A percentile compares a stretch with the other conserved stretches of the same genome.
These are phyloP conservation scores for Pammene aurita DNA, from an alignment of 2,888 invertebrate species.

Conservation along the genomic window DNA sequence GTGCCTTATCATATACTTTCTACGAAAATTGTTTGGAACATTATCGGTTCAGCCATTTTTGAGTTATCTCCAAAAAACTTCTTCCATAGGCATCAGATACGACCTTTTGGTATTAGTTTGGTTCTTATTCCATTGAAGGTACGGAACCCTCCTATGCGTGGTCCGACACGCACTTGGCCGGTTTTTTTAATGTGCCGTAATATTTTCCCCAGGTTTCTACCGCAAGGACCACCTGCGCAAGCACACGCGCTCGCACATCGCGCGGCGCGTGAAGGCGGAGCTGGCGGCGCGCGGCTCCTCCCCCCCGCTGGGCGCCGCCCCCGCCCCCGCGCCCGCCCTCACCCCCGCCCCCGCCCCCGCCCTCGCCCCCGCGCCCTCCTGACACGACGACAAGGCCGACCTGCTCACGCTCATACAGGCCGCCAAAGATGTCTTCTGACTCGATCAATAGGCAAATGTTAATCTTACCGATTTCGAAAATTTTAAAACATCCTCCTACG, in stretches of 20 bases:
- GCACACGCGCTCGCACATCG: slow-evolving; percentile 93
- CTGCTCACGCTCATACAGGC: slow-evolving; percentile 72
- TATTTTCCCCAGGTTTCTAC: slow-evolving; percentile 92
- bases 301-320: slow-evolving; percentile 58
- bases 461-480: too few relatives aligned
- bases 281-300: slow-evolving; percentile 86
- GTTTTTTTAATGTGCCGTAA: too few relatives aligned
- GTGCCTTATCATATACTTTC: too few relatives aligned
- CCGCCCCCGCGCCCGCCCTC: slow-evolving; percentile 72
- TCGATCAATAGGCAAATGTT: neutral
- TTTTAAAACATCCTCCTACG: too few relatives aligned
- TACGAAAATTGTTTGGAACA: too few relatives aligned
- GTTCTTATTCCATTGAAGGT: too few relatives aligned
- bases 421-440: slow-evolving; percentile 64
- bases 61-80: too few relatives aligned
- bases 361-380: slow-evolving; percentile 69
- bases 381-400: slow-evolving; percentile 74
- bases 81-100: too few relatives aligned
- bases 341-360: slow-evolving; percentile 52
- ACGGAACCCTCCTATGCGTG: too few relatives aligned
- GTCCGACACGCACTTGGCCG: too few relatives aligned
- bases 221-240: slow-evolving; percentile 94
- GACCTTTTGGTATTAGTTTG: too few relatives aligned
- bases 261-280: slow-evolving; percentile 92
- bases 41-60: too few relatives aligned